Base-by-base conservation (phyloP, 2,797 vertebrate species). In the Halcyon smyrnensis region DNA sequence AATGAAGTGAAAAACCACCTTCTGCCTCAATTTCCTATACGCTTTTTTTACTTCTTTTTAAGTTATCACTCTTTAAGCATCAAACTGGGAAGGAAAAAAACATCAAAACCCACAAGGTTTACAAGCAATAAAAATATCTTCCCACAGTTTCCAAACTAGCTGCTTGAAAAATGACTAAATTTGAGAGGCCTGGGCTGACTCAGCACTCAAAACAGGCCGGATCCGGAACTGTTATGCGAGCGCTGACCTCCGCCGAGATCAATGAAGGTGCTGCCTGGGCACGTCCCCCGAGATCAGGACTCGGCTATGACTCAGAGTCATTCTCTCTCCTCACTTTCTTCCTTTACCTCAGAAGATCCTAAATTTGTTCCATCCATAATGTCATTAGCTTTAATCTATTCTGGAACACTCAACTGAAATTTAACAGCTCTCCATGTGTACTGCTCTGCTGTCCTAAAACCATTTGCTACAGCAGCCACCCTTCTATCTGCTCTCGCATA, bases 241-340 rank as follows among this genome's bases (percentile, higher is more conserved):
- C 19, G 82, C 62, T 39, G 69, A 75, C 86, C 87, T 95, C 84
- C 25, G 12, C 76, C 87, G 95, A 90, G 93, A 94, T 96, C 90
- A 93, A 41, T 83, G 70, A 56, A 71, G 86, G 41, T 54, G 50
- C 79, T 95, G 87, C 63, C 68, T 94, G 53, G 76, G 86, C 57
- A 84, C 63, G 60, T 93, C 91, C 83, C 91, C 51, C 2, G 34
- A 87, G 84, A 94, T 83, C 87, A 87, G 82, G 43, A 90, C 65
- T 95, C 92, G 87, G 85, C 88, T 87, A 68, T 97, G 97, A 97
- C 89, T 97, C 97, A 97, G 85, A 94, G 41, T 79, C 84, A 68
- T 93, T 92, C 87, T 90, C 86, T 79, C 84, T 87, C 80, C 59
- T 28, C 45, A 24, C 32, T 91, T 92, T 96, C 83, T 90, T 91